Base-by-base conservation (phyloP, 2,113 vertebrate species). In the Menidia beryllina region DNA sequence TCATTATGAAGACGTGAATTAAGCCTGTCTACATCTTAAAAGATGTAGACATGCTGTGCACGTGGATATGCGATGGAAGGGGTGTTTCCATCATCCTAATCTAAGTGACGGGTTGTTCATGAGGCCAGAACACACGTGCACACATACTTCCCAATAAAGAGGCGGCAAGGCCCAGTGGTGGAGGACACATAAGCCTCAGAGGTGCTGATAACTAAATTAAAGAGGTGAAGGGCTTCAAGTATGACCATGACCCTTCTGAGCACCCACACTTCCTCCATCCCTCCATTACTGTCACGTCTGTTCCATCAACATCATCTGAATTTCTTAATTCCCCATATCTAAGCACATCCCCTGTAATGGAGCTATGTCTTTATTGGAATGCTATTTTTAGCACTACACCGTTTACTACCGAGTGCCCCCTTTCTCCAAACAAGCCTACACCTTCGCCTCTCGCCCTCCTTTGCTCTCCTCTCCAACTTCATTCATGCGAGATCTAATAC, bases 401-500 rank as follows among this genome's bases (percentile, higher is more conserved):
- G 73, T 71, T 75, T 83, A 26, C 50, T 30, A 20, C 57, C 50
- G 39, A 34, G 56, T 53, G 17, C 26, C 45, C 27, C 52, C 55
- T 19, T 45, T 36, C 25, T 47, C 58, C 55, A 47, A 75, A 65
- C 34, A 68, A 53, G 17, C 56, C 54, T 62, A 0, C 45, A 59
- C 38, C 25, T 57, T 59, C 4, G 34, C 71, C 79, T 77, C 58
- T 83, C 83, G 84, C 38, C 27, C 21, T 23, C 56, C 47, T 27
- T 48, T 47, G 7, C 62, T 72, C 58, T 63, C 34, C 75, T 56
- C 62, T 58, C 72, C 56, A 55, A 52, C 76, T 82, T 85, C 82
- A 89, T 87, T 87, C 87, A 89, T 79, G 79, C 89, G 45, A 84
- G 85, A 90, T 92, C 83, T 92, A 93, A 93, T 92, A 93, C 89